Conservation (phyloP, 2,888 invertebrate species). For the Cheilosia grossa region DNA sequence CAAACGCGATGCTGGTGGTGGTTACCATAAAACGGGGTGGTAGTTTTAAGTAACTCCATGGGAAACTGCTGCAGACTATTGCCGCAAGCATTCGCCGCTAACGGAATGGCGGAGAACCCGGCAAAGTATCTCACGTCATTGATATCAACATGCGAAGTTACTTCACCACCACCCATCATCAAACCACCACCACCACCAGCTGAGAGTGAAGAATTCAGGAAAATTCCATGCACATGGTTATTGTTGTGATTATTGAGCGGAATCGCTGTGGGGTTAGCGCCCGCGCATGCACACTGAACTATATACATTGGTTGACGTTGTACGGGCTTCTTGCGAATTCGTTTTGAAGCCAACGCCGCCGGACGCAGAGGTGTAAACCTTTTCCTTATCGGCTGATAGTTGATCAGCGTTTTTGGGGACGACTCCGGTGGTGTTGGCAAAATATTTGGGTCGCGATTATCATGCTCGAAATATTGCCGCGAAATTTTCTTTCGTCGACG, state of each 20-base stretch:
- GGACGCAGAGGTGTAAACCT: constrained; percentile 81
- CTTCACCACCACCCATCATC: constrained; percentile 20
- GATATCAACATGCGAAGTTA: constrained; percentile 61
- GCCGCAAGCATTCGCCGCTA: constrained; percentile 21
- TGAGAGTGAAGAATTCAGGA: constrained; percentile 70
- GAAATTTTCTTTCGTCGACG: constrained; percentile 75
- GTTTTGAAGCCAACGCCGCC: constrained; percentile 75
- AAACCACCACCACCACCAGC: constrained; percentile 26
- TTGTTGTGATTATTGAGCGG: constrained; percentile 70
- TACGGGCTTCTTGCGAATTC: constrained; percentile 59
- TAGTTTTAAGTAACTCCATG: constrained; percentile 57
- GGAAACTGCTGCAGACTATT: constrained; percentile 57
- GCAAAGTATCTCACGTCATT: constrained; percentile 72
- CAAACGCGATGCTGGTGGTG: constrained; percentile 69
- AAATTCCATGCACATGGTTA: constrained; percentile 72
- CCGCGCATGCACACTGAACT: constrained; percentile 77
- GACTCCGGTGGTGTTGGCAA: constrained; percentile 33
- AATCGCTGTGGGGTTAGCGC: constrained; percentile 73
- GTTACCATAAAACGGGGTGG: constrained; percentile 51
- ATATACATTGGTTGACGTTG: constrained; percentile 61
- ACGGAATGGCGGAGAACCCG: constrained; percentile 65
- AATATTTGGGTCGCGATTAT: constrained; percentile 78
- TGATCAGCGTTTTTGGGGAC: constrained; percentile 35
- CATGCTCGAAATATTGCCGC: constrained; percentile 81
- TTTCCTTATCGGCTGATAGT: constrained; percentile 80